Base-by-base conservation (phyloP, 2,888 invertebrate genomes). In the Plebejus anna region DNA sequence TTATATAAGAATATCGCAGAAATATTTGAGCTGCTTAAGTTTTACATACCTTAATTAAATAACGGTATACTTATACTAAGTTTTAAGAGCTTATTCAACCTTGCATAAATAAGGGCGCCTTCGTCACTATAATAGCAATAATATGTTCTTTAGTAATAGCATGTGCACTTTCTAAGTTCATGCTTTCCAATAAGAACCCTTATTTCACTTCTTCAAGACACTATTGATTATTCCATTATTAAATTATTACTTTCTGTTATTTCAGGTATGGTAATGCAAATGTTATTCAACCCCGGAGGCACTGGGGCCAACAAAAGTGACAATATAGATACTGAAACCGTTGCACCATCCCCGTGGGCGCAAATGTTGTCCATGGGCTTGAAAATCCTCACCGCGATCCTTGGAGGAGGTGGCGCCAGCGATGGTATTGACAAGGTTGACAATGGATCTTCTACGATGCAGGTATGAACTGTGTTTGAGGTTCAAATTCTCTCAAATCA, bases 401-500 rank as follows among this genome's bases (percentile, higher is more conserved):
- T 98, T 77, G 97, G 97, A 75, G 97, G 97, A 78, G 96, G 96
- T 57, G 96, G 95, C 57, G 95, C 96, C 72, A 95, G 95, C 83
- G 97, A 97, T 85, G 97, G 97, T 78, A 97, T 98, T 88, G 98
- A 98, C 89, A 98, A 98, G 91, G 97, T 98, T 78, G 98, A 98
- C 91, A 97, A 97, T 87, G 97, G 96, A 84, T 96, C 96, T 80
- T 96, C 96, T 28, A 97, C 98, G 78, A 97, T 98, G 96, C 98
- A 97, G 97, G 98, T 98, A 95, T 86, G 78, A 76, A 78, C 70
- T 59, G 28, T 73, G 57, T n/a, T 72, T 78, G 76, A 47, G 77
- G 77, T 78, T 78, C 75, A 61, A 75, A 77, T 79, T 77, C 47
- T 76, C 78, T 80, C 77, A 78, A 80, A 79, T 77, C 76, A 79